A percentile compares a stretch with the other conserved stretches of the same genome.
phyloP scores from a whole-genome alignment of 2,888 invertebrate species.

The Brachypalpus laphriformis region DNA sequence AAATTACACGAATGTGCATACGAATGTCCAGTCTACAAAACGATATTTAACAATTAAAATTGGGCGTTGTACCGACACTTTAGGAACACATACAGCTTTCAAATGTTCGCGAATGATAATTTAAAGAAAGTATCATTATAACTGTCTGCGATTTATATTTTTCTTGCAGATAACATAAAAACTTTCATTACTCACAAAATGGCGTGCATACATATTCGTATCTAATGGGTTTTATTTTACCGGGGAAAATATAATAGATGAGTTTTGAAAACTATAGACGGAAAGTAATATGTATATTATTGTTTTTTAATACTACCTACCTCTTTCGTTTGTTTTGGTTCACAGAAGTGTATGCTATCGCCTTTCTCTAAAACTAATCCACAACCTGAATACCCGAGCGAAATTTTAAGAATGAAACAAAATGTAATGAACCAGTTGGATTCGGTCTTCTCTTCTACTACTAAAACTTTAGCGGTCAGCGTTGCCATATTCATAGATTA shows the following conservation, averaged over 20 bases:
- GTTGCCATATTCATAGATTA: no score
- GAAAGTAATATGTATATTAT: no score
- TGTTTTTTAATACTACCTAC: no score
- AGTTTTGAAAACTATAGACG: no score
- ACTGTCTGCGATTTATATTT: background rate
- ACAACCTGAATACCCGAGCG: background rate
- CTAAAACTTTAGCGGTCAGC: background rate
- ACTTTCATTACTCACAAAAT: no score
- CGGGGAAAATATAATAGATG: no score
- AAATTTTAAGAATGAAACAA: background rate
- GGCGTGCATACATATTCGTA: no score
- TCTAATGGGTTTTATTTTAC: no score
- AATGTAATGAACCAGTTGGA: background rate
- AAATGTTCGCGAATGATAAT: background rate
- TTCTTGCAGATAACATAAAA: background rate
- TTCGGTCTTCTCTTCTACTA: background rate
- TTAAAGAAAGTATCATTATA: background rate
- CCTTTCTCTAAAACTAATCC: background rate
- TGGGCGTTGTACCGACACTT: background rate
- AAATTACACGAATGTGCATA: no score
- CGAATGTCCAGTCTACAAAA: background rate
- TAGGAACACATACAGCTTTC: background rate
- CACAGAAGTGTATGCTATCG: background rate
- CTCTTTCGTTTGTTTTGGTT: background rate
- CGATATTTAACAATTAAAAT: background rate